Evolutionary conservation across 2,113 vertebrate species (phyloP).

Genomic region (Rhinichthys klamathensis): DNA sequence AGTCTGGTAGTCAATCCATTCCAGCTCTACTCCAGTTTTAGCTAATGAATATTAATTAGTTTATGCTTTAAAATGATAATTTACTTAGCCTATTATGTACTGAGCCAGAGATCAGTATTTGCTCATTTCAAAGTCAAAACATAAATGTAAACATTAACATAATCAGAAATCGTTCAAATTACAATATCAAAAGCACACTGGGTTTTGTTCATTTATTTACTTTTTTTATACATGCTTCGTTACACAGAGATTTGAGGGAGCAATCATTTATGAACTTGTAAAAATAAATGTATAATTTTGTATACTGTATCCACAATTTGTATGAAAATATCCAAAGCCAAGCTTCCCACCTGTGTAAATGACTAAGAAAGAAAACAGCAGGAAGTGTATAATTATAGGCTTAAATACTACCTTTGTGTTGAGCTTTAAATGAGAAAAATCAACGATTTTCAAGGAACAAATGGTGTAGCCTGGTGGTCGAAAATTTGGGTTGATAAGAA

Average conservation of each 20-base stretch:
- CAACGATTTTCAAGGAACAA: neutral
- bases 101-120: neutral
- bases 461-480: neutral
- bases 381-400: neutral
- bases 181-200: neutral
- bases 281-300: neutral
- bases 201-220: neutral
- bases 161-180: neutral
- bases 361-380: neutral
- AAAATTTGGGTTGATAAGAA: neutral
- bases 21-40: no score
- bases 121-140: neutral
- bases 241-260: constrained; percentile 1
- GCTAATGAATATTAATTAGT: neutral
- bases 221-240: neutral
- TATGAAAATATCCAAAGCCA: constrained; percentile 1
- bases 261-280: neutral
- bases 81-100: neutral
- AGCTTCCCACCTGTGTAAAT: neutral
- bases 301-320: neutral
- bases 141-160: neutral
- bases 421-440: neutral
- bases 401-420: neutral
- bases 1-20: neutral
- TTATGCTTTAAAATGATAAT: neutral